Conservation (phyloP, 92 coral and sea anemone species). For the Desmophyllum pertusum region DNA sequence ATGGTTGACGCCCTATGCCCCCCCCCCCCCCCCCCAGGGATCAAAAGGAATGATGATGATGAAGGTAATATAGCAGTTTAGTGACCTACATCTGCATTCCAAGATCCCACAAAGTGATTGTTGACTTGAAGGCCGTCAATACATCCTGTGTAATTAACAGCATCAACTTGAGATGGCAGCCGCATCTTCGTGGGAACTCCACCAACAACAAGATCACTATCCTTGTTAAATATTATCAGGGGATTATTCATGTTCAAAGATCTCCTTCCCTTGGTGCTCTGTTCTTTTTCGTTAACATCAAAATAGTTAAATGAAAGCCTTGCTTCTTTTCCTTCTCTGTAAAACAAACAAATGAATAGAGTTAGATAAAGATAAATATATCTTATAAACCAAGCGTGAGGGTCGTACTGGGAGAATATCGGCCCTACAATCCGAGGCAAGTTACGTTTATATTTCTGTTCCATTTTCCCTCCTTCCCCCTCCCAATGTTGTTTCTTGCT, state of each 20-base stretch:
- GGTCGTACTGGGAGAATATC: too few relatives aligned
- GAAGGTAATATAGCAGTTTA: too few relatives aligned
- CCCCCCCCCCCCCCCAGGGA: too few relatives aligned
- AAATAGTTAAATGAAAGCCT: conserved; percentile 30
- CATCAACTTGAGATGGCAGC: conserved; percentile 47
- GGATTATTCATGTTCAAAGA: conserved; percentile 19
- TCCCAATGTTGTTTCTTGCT: too few relatives aligned
- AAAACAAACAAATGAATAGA: background rate
- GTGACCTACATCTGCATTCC: conserved; percentile 66
- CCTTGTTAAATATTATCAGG: conserved; percentile 15
- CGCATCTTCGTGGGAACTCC: conserved; percentile 57
- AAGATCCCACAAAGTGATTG: conserved; percentile 68
- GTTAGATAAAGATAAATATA: background rate
- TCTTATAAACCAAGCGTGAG: too few relatives aligned
- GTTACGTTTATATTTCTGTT: too few relatives aligned
- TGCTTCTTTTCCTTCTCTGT: conserved; percentile 44
- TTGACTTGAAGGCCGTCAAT: conserved; percentile 66
- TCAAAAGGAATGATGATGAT: too few relatives aligned
- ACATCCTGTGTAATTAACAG: conserved; percentile 51
- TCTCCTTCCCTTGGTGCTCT: background rate
- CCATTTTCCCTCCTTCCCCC: too few relatives aligned
- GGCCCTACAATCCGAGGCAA: background rate
- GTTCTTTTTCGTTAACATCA: conserved; percentile 12
- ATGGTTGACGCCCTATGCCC: too few relatives aligned
- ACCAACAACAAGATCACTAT: conserved; percentile 70